Base-by-base conservation (phyloP, 2,797 vertebrate species). In the Enteromius mattozi region DNA sequence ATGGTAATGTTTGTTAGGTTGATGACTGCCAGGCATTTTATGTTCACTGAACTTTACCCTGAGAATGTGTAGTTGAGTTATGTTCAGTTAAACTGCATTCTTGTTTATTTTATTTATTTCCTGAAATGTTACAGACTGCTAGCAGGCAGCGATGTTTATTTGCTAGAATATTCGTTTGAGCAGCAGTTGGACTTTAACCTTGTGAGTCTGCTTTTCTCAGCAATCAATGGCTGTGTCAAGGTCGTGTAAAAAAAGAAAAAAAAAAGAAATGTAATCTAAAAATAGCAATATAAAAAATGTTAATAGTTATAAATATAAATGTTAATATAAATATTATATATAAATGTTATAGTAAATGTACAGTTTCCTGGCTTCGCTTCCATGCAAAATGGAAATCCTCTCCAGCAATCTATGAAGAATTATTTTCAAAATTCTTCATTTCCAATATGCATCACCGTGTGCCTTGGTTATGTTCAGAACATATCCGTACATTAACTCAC, bases 141-240 rank as follows among this genome's bases (percentile, higher is more conserved):
- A 33, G 42, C 3, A 13, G 42, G 42, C 30, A 21, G 33, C 10
- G 7, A 0, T 40, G 42, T 47, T 27, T 78, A 13, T 42, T 27
- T 87, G 85, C 83, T 85, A 24, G 85, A 87, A 86, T 4, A 51
- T 42, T 88, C 76, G 35, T 19, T 81, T 61, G 37, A 37, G 40
- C 33, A 59, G 54, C 16, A 68, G 54, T 24, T 63, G 89, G 91
- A 94, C 93, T 94, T 94, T 80, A 88, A 83, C 85, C 93, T 87
- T 86, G 80, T 13, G 1, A 9, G 14, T 61, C n/a, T 30, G 47
- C 37, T 24, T 3, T 59, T n/a, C 5, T 10, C 19, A 49, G 14
- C 2, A 3, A 37, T 47, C 69, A 74, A 35, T 33, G 54, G 37
- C 24, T 65, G 42, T 42, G 56, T 21, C n/a, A 14, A 24, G 13